phyloP scores from a whole-genome alignment of 2,888 invertebrate genomes.

The Drosophila anomalata region DNA sequence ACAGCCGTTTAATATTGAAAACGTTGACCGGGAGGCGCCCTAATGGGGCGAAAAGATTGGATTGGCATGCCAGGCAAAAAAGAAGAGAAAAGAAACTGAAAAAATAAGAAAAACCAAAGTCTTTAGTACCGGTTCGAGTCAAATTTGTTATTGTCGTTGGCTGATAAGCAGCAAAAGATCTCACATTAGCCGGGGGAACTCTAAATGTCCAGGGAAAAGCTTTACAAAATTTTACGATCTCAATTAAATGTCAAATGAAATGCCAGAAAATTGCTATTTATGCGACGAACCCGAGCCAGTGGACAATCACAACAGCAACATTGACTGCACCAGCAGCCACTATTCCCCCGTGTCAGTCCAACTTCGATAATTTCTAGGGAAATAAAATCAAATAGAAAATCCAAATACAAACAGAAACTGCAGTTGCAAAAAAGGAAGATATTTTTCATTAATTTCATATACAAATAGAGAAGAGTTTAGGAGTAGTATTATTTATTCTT shows the following conservation, averaged over 20 bases:
- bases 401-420: conserved; percentile 16
- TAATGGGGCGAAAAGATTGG: conserved; percentile 49
- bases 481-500: background rate
- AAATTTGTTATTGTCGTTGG: conserved; percentile 45
- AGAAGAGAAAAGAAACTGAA: conserved; percentile 38
- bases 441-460: background rate
- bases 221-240: conserved; percentile 79
- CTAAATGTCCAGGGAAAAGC: conserved; percentile 69
- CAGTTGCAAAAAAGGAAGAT: conserved; percentile 2
- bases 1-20: conserved; percentile 62
- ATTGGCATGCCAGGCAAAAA: conserved; percentile 37
- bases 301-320: conserved; percentile 46
- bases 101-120: conserved; percentile 12
- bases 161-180: conserved; percentile 69
- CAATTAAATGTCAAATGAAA: conserved; percentile 80
- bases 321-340: conserved; percentile 24
- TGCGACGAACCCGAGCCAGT: conserved; percentile 58
- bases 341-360: conserved; percentile 34
- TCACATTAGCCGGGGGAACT: conserved; percentile 67
- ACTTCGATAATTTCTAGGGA: conserved; percentile 71
- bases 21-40: conserved; percentile 55
- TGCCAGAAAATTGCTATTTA: conserved; percentile 80
- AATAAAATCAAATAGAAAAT: conserved; percentile 75
- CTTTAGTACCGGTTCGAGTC: conserved; percentile 44
- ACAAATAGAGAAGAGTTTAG: background rate